A percentile compares a stretch with the other conserved stretches of the same genome.
These are phyloP conservation scores for Hymenopus coronatus DNA, from an alignment of 2,888 invertebrate genomes.

Conservation along the genomic window DNA sequence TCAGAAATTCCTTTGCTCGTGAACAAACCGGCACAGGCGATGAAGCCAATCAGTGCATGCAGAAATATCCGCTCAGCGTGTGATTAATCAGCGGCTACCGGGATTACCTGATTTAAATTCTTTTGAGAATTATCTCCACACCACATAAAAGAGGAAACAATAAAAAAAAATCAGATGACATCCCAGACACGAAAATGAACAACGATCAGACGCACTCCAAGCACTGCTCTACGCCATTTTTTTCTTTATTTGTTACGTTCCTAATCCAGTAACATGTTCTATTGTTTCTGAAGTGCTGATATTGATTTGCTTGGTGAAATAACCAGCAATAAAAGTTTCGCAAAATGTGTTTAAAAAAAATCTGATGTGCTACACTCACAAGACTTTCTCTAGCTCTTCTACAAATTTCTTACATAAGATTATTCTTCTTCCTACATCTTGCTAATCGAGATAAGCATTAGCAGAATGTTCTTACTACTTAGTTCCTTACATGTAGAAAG, in stretches of 20 bases:
- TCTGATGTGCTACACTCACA: too few species aligned
- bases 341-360: too few species aligned
- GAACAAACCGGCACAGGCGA: background rate
- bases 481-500: too few species aligned
- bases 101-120: background rate
- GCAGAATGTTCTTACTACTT: too few species aligned
- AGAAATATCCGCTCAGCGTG: background rate
- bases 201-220: background rate
- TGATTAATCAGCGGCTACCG: background rate
- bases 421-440: too few species aligned
- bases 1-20: background rate
- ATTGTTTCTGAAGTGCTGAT: background rate
- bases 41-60: background rate
- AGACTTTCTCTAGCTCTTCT: too few species aligned
- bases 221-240: background rate
- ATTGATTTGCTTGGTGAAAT: too few species aligned
- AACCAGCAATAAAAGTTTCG: too few species aligned
- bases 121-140: background rate
- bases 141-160: background rate
- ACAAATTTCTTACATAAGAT: too few species aligned
- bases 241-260: background rate
- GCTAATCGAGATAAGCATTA: too few species aligned
- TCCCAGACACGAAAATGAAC: background rate
- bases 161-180: background rate
- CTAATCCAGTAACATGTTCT: background rate